Conservation (phyloP, 1,140 invertebrate species). For the Thaumatotibia leucotreta region DNA sequence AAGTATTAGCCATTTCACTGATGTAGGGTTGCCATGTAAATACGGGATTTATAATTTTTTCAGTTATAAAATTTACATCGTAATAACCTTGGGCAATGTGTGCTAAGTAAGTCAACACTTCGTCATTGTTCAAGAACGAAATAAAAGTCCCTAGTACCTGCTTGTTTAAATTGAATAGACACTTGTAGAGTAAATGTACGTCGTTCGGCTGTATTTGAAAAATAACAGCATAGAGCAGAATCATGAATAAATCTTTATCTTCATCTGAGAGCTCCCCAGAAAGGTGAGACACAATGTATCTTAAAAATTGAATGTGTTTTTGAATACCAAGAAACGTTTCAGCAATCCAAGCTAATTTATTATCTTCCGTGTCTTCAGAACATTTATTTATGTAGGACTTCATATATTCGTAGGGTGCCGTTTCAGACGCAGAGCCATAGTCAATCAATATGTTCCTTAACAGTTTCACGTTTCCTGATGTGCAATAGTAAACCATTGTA, state of each 20-base stretch:
- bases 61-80: constrained; percentile 70
- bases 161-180: constrained; percentile 63
- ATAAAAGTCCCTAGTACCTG: constrained; percentile 48
- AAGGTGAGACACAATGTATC: constrained; percentile 33
- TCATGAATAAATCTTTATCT: constrained; percentile 56
- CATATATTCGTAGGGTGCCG: constrained; percentile 59
- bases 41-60: constrained; percentile 67
- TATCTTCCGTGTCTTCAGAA: constrained; percentile 43
- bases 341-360: constrained; percentile 56
- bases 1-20: constrained; percentile 59
- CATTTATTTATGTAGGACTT: constrained; percentile 54
- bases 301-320: constrained; percentile 51
- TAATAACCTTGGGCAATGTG: constrained; percentile 53
- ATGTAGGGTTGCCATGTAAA: constrained; percentile 63
- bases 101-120: constrained; percentile 47
- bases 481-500: constrained; percentile 63
- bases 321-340: constrained; percentile 57
- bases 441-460: constrained; percentile 50
- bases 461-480: constrained; percentile 56
- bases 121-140: constrained; percentile 54
- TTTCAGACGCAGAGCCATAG: constrained; percentile 34
- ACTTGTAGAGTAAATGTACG: constrained; percentile 48
- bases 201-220: constrained; percentile 50
- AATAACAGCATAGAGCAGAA: constrained; percentile 47
- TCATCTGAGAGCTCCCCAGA: constrained; percentile 44